Evolutionary conservation across 2,888 invertebrate species (phyloP).

Genomic region (Caenorhabditis plicata): DNA sequence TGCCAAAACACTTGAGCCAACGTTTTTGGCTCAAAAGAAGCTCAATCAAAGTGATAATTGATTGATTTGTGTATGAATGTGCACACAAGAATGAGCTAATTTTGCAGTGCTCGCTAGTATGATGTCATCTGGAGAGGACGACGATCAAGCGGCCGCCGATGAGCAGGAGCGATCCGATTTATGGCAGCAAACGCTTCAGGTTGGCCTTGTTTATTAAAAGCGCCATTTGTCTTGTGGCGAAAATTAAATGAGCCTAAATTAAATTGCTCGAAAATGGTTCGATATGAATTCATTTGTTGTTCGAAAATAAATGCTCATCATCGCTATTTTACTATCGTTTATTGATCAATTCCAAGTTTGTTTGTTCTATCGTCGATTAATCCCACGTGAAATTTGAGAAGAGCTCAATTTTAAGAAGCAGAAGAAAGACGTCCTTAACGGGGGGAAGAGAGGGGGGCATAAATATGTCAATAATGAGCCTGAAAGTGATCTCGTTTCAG

Average conservation of each 20-base stretch:
- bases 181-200: constrained; percentile 64
- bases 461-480: neutral
- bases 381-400: too few relatives aligned
- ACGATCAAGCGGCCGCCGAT: constrained; percentile 46
- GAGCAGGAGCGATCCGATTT: constrained; percentile 57
- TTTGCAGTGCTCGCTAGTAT: constrained; percentile 60
- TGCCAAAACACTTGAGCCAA: neutral
- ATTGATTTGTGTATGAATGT: neutral
- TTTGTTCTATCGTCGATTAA: too few relatives aligned
- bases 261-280: too few relatives aligned
- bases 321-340: too few relatives aligned
- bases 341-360: neutral
- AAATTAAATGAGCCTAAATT: constrained; percentile 1
- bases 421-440: neutral
- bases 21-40: neutral
- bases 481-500: constrained; percentile 38
- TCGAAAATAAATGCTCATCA: too few relatives aligned
- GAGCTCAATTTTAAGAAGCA: too few relatives aligned
- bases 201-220: constrained; percentile 8
- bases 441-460: neutral
- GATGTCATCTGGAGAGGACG: constrained; percentile 60
- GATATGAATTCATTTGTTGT: too few relatives aligned
- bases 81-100: constrained; percentile 2
- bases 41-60: neutral
- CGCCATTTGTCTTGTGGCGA: neutral